A percentile compares a stretch with the other conserved stretches of the same genome.
These are phyloP conservation scores for Crematogaster levior DNA, from an alignment of 2,888 invertebrate species.

Conservation along the genomic window DNA sequence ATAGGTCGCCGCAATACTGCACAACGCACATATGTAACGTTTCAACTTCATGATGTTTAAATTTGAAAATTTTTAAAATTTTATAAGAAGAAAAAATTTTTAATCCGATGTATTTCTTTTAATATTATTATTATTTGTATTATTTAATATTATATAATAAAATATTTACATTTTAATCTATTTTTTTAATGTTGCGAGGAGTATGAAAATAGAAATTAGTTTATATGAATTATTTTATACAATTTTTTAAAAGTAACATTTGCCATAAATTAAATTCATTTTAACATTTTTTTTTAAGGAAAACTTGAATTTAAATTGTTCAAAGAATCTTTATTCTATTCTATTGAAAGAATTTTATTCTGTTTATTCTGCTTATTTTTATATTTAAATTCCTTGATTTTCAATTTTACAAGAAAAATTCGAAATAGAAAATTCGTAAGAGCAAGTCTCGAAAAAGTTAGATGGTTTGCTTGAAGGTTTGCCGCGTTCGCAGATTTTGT, in stretches of 20 bases:
- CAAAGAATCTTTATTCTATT: neutral
- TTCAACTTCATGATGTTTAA: neutral
- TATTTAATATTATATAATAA: neutral
- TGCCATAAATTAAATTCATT: neutral
- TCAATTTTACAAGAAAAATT: slow-evolving; percentile 1
- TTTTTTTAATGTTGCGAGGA: neutral
- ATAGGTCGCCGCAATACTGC: slow-evolving; percentile 52
- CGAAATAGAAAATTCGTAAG: neutral
- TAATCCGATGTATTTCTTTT: neutral
- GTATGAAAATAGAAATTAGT: neutral
- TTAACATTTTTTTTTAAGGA: neutral
- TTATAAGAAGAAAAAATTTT: neutral
- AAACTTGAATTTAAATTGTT: neutral
- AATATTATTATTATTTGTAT: neutral
- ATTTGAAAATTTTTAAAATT: neutral
- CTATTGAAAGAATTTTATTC: neutral
- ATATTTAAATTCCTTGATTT: neutral
- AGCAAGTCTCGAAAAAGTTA: neutral
- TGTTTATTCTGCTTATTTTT: neutral
- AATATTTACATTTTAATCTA: neutral
- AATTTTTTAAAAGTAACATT: neutral
- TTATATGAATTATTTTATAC: too few relatives aligned
- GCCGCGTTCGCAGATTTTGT: neutral
- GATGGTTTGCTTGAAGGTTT: neutral
- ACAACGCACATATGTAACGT: neutral